These are phyloP conservation scores for Junonia oenone DNA, from an alignment of 2,888 invertebrate species.

Conservation along the genomic window DNA sequence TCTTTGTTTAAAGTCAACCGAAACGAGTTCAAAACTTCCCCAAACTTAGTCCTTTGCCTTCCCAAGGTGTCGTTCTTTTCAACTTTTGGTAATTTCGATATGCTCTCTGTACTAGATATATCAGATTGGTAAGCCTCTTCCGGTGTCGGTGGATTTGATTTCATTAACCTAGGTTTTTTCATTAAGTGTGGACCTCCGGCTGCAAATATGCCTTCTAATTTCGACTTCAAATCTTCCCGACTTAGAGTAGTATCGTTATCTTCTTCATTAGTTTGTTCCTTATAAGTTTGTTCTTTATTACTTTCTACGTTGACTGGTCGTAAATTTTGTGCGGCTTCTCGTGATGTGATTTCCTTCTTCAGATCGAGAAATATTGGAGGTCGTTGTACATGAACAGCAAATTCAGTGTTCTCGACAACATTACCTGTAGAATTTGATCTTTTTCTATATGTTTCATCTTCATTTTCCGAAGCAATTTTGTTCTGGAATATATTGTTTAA, in stretches of 20 bases:
- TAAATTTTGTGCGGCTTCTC: slow-evolving; percentile 45
- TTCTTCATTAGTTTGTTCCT: slow-evolving; percentile 37
- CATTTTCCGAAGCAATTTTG: slow-evolving; percentile 46
- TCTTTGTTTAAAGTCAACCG: slow-evolving; percentile 59
- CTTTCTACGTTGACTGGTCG: slow-evolving; percentile 45
- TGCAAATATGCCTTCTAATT: slow-evolving; percentile 63
- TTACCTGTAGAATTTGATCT: slow-evolving; percentile 64
- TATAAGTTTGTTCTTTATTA: slow-evolving; percentile 30
- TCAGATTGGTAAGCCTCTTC: slow-evolving; percentile 59
- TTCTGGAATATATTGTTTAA: slow-evolving; percentile 61
- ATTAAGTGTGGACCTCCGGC: slow-evolving; percentile 52
- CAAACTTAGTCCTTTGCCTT: slow-evolving; percentile 63
- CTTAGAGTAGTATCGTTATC: slow-evolving; percentile 50
- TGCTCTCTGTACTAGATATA: slow-evolving; percentile 54
- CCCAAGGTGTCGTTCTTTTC: slow-evolving; percentile 70
- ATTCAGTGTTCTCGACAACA: slow-evolving; percentile 43
- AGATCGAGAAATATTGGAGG: slow-evolving; percentile 53
- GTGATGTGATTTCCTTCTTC: slow-evolving; percentile 56
- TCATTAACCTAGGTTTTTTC: slow-evolving; percentile 54
- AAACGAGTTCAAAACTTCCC: slow-evolving; percentile 67
- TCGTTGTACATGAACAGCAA: slow-evolving; percentile 40
- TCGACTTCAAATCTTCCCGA: slow-evolving; percentile 61
- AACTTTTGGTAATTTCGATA: slow-evolving; percentile 55
- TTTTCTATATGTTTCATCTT: slow-evolving; percentile 49
- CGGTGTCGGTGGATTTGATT: slow-evolving; percentile 59